A percentile compares a stretch with the other conserved stretches of the same genome.
Conservation (phyloP, 2,797 vertebrate species). For the Neoniphon sammara region DNA sequence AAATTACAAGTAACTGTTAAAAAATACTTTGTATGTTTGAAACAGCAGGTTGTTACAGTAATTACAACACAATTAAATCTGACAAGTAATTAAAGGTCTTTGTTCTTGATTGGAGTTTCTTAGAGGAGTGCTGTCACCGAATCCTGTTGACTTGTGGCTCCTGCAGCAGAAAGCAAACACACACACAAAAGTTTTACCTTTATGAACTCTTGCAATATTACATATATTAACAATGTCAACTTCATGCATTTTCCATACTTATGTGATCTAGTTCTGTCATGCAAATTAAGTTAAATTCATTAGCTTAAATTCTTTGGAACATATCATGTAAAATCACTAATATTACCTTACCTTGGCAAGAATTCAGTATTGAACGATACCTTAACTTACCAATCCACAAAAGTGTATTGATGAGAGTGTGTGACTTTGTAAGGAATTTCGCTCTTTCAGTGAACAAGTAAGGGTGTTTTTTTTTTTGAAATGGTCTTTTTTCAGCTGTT, state of each 20-base stretch:
- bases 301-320: no score
- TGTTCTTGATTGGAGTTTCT: background rate
- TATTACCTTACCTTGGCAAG: constrained; percentile 57
- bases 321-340: background rate
- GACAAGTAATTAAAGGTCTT: background rate
- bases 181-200: constrained; percentile 12
- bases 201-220: background rate
- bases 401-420: background rate
- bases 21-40: no score
- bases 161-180: constrained; percentile 55
- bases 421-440: constrained; percentile 73
- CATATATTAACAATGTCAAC: background rate
- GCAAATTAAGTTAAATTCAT: background rate
- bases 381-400: constrained; percentile 56
- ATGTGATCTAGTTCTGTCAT: rapidly evolving
- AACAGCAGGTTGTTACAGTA: background rate
- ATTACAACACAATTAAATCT: background rate
- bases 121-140: background rate
- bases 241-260: background rate
- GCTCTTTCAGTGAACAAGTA: constrained; percentile 92
- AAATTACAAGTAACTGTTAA: background rate
- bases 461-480: constrained; percentile 82
- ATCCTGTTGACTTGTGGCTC: background rate
- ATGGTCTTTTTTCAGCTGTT: constrained; percentile 76
- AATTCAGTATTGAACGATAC: background rate